Evolutionary conservation across 2,113 vertebrate species (phyloP).

Genomic region (Uria aalge): DNA sequence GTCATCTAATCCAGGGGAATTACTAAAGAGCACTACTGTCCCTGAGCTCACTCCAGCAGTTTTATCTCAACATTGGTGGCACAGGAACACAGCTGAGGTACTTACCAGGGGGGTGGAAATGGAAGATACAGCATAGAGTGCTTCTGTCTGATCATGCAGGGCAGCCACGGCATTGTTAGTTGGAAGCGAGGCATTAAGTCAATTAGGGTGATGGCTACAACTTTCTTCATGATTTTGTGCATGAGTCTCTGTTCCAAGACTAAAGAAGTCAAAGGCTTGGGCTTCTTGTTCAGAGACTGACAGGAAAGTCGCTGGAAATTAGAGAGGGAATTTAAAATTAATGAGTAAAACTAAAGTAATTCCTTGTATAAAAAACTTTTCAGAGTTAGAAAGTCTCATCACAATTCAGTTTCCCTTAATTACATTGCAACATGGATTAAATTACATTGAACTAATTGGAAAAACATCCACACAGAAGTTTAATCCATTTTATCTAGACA

Average conservation of each 20-base stretch:
- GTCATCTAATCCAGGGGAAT: neutral
- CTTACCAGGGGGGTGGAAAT: neutral
- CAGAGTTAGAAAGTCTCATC: neutral
- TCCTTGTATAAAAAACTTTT: neutral
- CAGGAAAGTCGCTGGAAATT: neutral
- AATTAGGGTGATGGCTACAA: neutral
- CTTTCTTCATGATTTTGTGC: neutral
- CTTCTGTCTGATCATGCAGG: neutral
- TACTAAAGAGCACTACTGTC: neutral
- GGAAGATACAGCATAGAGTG: neutral
- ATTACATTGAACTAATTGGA: neutral
- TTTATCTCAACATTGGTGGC: neutral
- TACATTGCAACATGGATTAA: neutral
- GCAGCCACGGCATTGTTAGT: fast-evolving
- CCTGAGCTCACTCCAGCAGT: neutral
- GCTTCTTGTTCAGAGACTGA: neutral
- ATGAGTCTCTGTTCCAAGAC: neutral
- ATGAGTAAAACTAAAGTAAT: neutral
- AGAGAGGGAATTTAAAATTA: neutral
- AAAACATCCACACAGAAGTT: neutral
- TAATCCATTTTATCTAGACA: neutral
- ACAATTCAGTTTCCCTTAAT: neutral
- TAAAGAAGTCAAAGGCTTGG: neutral
- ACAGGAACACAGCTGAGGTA: neutral
- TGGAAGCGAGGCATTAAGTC: neutral